phyloP scores from a whole-genome alignment of 2,797 vertebrate species.

The Menidia menidia region DNA sequence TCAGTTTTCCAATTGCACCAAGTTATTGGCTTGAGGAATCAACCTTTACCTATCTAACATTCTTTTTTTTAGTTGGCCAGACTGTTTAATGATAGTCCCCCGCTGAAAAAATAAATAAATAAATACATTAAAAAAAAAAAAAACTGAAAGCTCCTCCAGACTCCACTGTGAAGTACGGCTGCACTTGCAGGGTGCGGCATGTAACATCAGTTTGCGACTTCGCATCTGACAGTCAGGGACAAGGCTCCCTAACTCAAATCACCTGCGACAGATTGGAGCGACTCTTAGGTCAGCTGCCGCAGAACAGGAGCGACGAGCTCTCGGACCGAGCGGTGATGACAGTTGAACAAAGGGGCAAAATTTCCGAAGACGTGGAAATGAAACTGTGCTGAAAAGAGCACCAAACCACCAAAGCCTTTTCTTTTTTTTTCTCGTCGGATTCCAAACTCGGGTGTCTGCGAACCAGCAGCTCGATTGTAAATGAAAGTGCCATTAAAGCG shows the following conservation, averaged over 20 bases:
- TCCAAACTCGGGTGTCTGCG: background rate
- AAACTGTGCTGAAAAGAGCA: background rate
- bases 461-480: too few relatives aligned
- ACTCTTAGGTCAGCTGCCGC: background rate
- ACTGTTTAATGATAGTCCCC: background rate
- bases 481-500: conserved; percentile 1
- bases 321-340: background rate
- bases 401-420: too few relatives aligned
- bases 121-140: background rate
- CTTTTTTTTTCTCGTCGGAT: background rate
- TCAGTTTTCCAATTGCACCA: too few relatives aligned
- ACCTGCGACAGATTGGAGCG: background rate
- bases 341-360: conserved; percentile 44
- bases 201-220: conserved; percentile 19
- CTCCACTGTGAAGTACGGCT: conserved; percentile 23
- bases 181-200: conserved; percentile 29
- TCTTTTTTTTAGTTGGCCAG: background rate
- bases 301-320: background rate
- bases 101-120: too few relatives aligned
- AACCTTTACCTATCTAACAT: background rate
- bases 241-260: background rate
- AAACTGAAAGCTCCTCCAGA: background rate
- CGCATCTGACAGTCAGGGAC: conserved; percentile 2
- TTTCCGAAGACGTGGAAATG: conserved; percentile 28
- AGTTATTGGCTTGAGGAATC: too few relatives aligned